Evolutionary conservation across 2,888 invertebrate species (phyloP), one percentile per base, ranked within the genome.

Genomic region (Macropis europaea): DNA sequence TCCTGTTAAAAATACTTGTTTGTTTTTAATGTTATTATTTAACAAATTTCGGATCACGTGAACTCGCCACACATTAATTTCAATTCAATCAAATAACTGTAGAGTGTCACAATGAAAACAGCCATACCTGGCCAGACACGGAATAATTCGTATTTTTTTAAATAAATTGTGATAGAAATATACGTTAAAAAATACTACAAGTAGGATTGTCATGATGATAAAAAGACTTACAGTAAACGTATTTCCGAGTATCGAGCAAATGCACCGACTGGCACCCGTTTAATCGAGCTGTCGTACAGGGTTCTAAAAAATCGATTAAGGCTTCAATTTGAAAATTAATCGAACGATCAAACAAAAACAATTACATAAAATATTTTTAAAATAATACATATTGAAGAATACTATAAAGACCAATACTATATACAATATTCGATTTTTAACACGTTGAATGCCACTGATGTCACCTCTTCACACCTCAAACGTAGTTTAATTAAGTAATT

Each of bases 251-350:
- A 89, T 54, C 62, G 74, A 2, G 59, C 47, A 30, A 90, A 84
- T 0, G 82, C 82, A 60, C 83, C 50, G 2, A 42, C 40, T 9
- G 81, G 63, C 6, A 90, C 59, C 0, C 61, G 38, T n/a, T 50
- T 53, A 6, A 90, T 71, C 5, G 81, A 84, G 68, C 87, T 90
- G 60, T 90, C 81, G 1, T 74, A 77, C 19, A 91, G 67, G 45
- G 83, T 81, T 79, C 91, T 91, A 73, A 7, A 87, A 82, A 42
- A 28, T 45, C n/a, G 15, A 32, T 22, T 30, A n/a, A 30, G 19
- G n/a, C 17, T 30, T 54, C 15, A 54, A 0, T 40, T 11, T 28
- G 9, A 6, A 6, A 1, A 1, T 17, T 50, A 26, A 24, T 26
- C 1, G 7, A 34, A 1, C 7, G 4, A 28, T 7, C 42, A 69